Base-by-base conservation (phyloP, 2,797 vertebrate genomes). In the Notoglanidium macrostoma region DNA sequence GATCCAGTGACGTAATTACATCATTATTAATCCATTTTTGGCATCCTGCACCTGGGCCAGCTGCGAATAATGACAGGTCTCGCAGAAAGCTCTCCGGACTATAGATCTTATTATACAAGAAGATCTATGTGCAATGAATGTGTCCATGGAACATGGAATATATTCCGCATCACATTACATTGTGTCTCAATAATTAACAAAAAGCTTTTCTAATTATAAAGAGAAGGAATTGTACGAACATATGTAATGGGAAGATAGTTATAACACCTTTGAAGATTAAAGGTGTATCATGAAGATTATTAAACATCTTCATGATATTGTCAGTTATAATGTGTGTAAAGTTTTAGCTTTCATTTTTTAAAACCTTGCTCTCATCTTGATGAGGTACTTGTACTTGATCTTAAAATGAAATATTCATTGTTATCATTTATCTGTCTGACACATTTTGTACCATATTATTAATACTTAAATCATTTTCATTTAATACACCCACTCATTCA, bases 1-100 rank as follows among this genome's bases (percentile, higher is more conserved):
- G 54, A 15, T 78, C 73, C 68, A 70, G 54, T 83, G 70, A 23
- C 23, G 44, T 77, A 86, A 86, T 81, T 84, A 86, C 57, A 54
- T 72, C 65, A 63, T 89, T 73, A 84, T 73, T 83, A 86, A 83
- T 83, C 67, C 83, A 57, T 78, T 83, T 85, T 84, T 76, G 79
- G 54, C 61, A 72, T 85, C 68, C 77, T 85, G 83, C 59, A 87
- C 23, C 87, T 87, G 87, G 55, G 19, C 84, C 77, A 87, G 77
- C 32, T 85, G 67, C 59, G 49, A 81, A 88, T 82, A 88, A 88
- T 81, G 76, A 80, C 76, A 29, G n/a, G 83, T 81, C 35, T 85
- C 29, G 72, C 74, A 72, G 67, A 73, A 79, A 79, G 63, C n/a
- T 35, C n/a, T 26, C 46, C 29, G 40, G 44, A 51, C 44, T 85